Evolutionary conservation across 1,140 invertebrate species (phyloP).

Genomic region (Sarcophaga peregrina): DNA sequence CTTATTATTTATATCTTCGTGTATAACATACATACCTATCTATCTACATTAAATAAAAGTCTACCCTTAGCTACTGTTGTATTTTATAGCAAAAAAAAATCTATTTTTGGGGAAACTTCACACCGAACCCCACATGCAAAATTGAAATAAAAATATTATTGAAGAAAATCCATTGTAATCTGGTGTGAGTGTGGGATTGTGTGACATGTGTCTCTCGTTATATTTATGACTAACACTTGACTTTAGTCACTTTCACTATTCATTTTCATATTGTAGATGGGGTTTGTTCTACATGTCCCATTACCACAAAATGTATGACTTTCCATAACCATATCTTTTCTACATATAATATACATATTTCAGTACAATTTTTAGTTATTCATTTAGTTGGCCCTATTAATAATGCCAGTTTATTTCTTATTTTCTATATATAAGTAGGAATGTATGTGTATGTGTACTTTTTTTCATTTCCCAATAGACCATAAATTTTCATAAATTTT

Average conservation of each 20-base stretch:
- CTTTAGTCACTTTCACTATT: conserved; percentile 44
- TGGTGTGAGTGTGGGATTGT: not conserved
- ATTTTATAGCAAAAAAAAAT: no score
- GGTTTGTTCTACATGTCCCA: not conserved
- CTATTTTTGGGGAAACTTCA: no score
- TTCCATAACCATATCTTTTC: not conserved
- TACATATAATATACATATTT: not conserved
- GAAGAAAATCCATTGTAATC: not conserved
- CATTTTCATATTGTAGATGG: not conserved
- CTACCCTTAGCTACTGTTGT: not conserved
- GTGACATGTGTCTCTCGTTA: conserved; percentile 49
- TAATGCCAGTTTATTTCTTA: no score
- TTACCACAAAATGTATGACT: not conserved
- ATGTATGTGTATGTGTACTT: not conserved
- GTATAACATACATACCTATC: not conserved
- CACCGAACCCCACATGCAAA: no score
- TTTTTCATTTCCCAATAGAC: conserved; percentile 21
- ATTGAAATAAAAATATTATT: not conserved
- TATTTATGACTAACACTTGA: conserved; percentile 50
- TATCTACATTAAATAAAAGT: not conserved
- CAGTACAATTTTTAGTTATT: not conserved
- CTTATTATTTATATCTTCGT: conserved; percentile 43
- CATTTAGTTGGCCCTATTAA: not conserved
- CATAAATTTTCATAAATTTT: conserved; percentile 40
- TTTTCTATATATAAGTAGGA: no score